A percentile compares a stretch with the other conserved stretches of the same genome.
phyloP scores from a whole-genome alignment of 1,140 invertebrate species.

The Mesaphorura yosii region DNA sequence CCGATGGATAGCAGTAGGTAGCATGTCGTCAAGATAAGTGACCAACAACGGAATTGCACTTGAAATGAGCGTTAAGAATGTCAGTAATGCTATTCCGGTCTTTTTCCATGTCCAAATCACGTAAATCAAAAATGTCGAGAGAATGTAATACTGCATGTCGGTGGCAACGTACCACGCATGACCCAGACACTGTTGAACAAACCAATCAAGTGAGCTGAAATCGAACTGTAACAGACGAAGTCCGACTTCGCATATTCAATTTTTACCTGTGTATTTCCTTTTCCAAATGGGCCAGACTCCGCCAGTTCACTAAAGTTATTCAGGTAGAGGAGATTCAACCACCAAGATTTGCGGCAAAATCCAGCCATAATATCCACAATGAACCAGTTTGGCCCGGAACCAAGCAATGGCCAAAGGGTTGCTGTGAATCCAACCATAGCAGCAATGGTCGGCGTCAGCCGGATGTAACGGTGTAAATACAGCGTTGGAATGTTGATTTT shows the following conservation, averaged over 20 bases:
- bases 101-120: slow-evolving; percentile 31
- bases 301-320: slow-evolving; percentile 9
- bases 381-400: slow-evolving; percentile 57
- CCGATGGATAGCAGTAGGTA: slow-evolving; percentile 1
- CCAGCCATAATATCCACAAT: slow-evolving; percentile 48
- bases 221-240: no score
- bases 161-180: slow-evolving; percentile 73
- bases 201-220: no score
- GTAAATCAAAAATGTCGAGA: slow-evolving; percentile 42
- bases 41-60: slow-evolving; percentile 17
- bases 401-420: slow-evolving; percentile 54
- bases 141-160: slow-evolving; percentile 65
- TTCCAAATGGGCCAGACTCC: neutral
- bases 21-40: neutral
- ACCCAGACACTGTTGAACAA: slow-evolving; percentile 49
- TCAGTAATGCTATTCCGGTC: slow-evolving; percentile 21
- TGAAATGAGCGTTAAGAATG: slow-evolving; percentile 17
- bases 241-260: slow-evolving; percentile 2
- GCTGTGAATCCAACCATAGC: slow-evolving; percentile 33
- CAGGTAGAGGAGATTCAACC: slow-evolving; percentile 35
- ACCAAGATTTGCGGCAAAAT: slow-evolving; percentile 47
- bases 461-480: slow-evolving; percentile 14
- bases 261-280: slow-evolving; percentile 33
- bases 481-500: slow-evolving; percentile 4
- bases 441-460: slow-evolving; percentile 11